Conservation (phyloP, 2,113 vertebrate genomes). For the Etia nguti region DNA sequence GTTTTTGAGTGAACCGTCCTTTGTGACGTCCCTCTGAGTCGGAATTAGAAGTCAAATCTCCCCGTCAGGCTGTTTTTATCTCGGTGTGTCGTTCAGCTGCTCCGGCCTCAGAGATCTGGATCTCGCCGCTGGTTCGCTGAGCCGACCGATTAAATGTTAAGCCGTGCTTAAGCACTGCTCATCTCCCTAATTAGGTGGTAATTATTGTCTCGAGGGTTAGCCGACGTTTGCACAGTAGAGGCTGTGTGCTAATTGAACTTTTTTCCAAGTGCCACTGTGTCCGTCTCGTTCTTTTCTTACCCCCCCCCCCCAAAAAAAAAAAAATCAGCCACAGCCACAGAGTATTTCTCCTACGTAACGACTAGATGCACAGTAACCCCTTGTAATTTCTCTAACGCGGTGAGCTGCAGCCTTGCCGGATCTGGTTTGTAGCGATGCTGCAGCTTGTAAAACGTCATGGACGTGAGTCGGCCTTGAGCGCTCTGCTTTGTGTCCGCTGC, state of each 20-base stretch:
- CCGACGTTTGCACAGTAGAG: background rate
- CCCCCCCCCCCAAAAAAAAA: background rate
- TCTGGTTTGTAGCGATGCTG: background rate
- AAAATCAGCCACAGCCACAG: too few relatives aligned
- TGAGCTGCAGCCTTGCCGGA: background rate
- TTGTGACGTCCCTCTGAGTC: background rate
- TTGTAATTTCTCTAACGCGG: conserved; percentile 23
- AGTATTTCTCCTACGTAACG: conserved; percentile 11
- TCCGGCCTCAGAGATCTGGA: conserved; percentile 10
- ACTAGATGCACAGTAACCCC: conserved; percentile 30
- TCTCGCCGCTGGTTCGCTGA: background rate
- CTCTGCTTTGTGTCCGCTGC: background rate
- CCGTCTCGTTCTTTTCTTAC: background rate
- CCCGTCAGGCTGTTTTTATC: background rate
- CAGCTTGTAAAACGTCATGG: background rate
- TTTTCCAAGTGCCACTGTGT: background rate
- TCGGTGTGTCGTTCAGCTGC: background rate
- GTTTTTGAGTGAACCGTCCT: background rate
- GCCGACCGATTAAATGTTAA: conserved; percentile 57
- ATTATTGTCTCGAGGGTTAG: conserved; percentile 63
- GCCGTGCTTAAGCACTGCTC: conserved; percentile 60
- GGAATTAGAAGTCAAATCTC: background rate
- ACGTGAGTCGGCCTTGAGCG: background rate
- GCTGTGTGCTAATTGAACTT: background rate
- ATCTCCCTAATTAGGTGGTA: conserved; percentile 69